Evolutionary conservation across 1,140 invertebrate species (phyloP).

Genomic region (Macrocentrus cingulum): DNA sequence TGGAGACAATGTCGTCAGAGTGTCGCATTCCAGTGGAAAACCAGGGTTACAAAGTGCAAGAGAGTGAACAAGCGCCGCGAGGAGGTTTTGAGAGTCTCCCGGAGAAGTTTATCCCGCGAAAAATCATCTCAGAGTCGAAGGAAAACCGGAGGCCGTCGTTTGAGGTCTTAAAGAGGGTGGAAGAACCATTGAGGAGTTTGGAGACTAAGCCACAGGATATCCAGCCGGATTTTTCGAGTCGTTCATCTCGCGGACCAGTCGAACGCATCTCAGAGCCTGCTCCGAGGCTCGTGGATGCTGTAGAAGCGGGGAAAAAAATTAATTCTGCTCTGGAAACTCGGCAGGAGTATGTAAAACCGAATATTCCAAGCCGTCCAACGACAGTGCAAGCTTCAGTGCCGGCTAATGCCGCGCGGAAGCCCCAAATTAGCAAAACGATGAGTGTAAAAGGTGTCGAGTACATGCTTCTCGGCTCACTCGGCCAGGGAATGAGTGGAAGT

Average conservation of each 20-base stretch:
- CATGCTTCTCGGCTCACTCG: conserved; percentile 52
- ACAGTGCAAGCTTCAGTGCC: conserved; percentile 29
- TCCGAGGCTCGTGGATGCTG: too few species aligned
- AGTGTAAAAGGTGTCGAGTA: conserved; percentile 48
- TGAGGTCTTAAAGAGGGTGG: too few species aligned
- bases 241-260: too few species aligned
- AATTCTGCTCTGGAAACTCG: too few species aligned
- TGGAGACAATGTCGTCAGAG: conserved; percentile 32
- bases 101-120: neutral
- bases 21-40: neutral
- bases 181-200: too few species aligned
- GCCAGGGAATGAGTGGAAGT: conserved; percentile 66
- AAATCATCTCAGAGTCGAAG: neutral
- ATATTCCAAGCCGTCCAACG: neutral
- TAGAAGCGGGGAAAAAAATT: too few species aligned
- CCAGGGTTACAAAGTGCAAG: neutral
- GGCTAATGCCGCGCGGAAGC: conserved; percentile 18
- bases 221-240: too few species aligned
- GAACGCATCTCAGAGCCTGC: too few species aligned
- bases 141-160: too few species aligned
- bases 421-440: conserved; percentile 33
- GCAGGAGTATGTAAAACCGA: too few species aligned
- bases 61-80: neutral
- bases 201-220: too few species aligned
- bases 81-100: neutral